Conservation (phyloP, 2,888 invertebrate genomes). For the Azorinus chamasolen region DNA sequence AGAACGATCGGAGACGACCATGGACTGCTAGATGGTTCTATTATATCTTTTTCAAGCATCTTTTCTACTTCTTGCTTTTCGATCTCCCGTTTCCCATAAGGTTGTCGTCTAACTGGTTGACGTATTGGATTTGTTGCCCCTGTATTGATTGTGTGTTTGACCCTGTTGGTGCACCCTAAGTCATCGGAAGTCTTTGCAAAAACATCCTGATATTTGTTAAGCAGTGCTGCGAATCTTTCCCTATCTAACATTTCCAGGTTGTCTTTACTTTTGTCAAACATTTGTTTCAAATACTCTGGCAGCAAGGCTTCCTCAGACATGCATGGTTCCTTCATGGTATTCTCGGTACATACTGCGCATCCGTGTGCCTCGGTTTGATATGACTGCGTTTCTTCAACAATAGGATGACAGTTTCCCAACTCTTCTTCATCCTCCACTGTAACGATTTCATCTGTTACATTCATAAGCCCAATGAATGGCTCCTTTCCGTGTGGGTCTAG, state of each 20-base stretch:
- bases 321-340: not conserved
- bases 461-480: slow-evolving; percentile 15
- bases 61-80: slow-evolving; percentile 31
- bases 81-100: slow-evolving; percentile 26
- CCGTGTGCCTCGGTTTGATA: not conserved
- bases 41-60: slow-evolving; percentile 39
- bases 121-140: slow-evolving; percentile 31
- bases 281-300: slow-evolving; percentile 30
- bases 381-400: not conserved
- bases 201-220: slow-evolving; percentile 31
- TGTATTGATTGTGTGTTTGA: slow-evolving; percentile 47
- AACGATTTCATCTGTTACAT: slow-evolving; percentile 7
- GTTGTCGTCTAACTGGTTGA: slow-evolving; percentile 37
- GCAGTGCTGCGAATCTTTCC: not conserved
- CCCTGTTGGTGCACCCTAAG: slow-evolving; percentile 33
- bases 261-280: slow-evolving; percentile 31
- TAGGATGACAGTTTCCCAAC: slow-evolving; percentile 18
- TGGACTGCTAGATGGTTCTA: slow-evolving; percentile 47
- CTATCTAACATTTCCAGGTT: too few species aligned
- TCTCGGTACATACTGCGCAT: not conserved
- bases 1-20: slow-evolving; percentile 46
- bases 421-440: slow-evolving; percentile 12
- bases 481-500: slow-evolving; percentile 9
- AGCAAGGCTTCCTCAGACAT: not conserved
- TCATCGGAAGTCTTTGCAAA: slow-evolving; percentile 43